phyloP scores from a whole-genome alignment of 2,797 vertebrate species.

The Spinus olivaceus region DNA sequence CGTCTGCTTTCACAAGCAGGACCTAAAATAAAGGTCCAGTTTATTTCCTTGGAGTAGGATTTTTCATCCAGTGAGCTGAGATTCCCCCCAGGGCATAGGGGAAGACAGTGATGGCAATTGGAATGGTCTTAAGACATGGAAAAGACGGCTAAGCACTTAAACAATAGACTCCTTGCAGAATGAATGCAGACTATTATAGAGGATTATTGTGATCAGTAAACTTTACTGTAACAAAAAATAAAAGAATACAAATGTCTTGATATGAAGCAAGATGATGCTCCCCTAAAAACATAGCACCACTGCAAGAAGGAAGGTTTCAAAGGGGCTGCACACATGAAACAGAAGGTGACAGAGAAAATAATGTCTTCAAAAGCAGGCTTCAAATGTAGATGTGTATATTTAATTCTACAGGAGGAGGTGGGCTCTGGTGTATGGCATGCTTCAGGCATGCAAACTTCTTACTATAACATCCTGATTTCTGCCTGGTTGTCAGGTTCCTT shows the following conservation, averaged over 20 bases:
- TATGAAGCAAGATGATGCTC: not conserved
- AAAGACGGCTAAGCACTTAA: not conserved
- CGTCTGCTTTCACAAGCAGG: not conserved
- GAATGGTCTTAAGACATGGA: not conserved
- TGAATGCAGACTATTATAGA: not conserved
- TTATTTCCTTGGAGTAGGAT: not conserved
- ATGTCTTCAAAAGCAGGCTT: not conserved
- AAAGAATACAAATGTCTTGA: not conserved
- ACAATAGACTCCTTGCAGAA: not conserved
- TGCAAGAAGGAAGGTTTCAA: not conserved
- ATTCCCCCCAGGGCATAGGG: not conserved
- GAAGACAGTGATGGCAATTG: not conserved
- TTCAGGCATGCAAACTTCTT: not conserved
- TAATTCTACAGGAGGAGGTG: not conserved
- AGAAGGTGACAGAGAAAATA: not conserved
- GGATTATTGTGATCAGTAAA: not conserved
- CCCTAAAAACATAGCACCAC: not conserved
- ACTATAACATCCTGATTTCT: not conserved
- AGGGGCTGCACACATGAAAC: not conserved
- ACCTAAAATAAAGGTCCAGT: not conserved
- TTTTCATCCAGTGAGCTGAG: not conserved
- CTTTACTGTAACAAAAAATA: not conserved
- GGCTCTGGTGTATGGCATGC: not conserved
- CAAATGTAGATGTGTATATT: not conserved
- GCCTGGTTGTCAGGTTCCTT: not conserved